A percentile compares a stretch with the other conserved stretches of the same genome.
These are phyloP conservation scores for Acrobasis suavella DNA, from an alignment of 2,888 invertebrate genomes.

Conservation along the genomic window DNA sequence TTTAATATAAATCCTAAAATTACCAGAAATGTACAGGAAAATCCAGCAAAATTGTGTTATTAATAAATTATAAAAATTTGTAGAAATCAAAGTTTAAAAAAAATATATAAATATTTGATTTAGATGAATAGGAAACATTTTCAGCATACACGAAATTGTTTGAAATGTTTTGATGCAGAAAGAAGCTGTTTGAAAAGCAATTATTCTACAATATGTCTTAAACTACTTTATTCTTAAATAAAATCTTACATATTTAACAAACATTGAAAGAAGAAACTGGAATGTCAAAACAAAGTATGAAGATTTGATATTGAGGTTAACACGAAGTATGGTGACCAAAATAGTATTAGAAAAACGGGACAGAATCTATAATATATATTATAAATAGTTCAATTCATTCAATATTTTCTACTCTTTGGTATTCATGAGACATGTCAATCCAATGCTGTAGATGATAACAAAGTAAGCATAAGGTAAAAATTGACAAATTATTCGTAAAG, in stretches of 20 bases:
- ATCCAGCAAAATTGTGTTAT: constrained; percentile 42
- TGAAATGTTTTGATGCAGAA: constrained; percentile 31
- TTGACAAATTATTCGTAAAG: constrained; percentile 47
- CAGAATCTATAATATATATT: constrained; percentile 51
- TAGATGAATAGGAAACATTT: constrained; percentile 11
- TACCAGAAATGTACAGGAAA: constrained; percentile 63
- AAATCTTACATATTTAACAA: constrained; percentile 61
- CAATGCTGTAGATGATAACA: constrained; percentile 35
- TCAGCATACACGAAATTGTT: constrained; percentile 9
- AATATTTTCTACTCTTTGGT: constrained; percentile 47
- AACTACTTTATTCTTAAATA: constrained; percentile 61
- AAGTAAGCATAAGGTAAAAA: constrained; percentile 38
- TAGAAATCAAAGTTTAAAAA: constrained; percentile 22
- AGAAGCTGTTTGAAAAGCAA: constrained; percentile 46
- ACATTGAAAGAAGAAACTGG: constrained; percentile 53
- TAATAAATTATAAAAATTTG: constrained; percentile 26
- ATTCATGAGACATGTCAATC: constrained; percentile 60
- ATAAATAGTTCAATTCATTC: constrained; percentile 46
- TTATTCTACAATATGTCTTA: constrained; percentile 58
- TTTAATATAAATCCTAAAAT: constrained; percentile 71
- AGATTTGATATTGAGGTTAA: constrained; percentile 40
- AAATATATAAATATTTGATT: constrained; percentile 21
- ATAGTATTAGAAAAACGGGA: constrained; percentile 62
- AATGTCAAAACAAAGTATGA: constrained; percentile 50
- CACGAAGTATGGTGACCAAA: constrained; percentile 62